These are phyloP conservation scores for Mus caroli DNA, from an alignment of 2,797 vertebrate genomes.

Conservation along the genomic window DNA sequence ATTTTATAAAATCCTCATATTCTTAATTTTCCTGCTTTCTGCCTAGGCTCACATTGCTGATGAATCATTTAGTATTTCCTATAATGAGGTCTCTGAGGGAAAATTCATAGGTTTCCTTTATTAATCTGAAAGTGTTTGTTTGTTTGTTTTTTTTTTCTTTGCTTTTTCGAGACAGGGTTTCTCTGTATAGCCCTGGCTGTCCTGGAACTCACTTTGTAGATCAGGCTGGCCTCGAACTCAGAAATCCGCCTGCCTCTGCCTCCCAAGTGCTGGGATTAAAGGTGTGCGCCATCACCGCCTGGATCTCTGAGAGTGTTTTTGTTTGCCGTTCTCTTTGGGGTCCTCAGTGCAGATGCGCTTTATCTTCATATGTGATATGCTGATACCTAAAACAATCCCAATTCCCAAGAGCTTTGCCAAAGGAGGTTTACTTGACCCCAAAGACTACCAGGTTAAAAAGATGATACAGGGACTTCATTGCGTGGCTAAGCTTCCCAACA, in stretches of 20 bases:
- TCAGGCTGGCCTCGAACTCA: too few relatives aligned
- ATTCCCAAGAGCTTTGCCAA: neutral
- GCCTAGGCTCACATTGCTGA: neutral
- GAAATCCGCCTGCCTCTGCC: too few relatives aligned
- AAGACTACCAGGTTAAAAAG: neutral
- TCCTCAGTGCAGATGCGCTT: constrained; percentile 36
- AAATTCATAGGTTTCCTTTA: constrained; percentile 45
- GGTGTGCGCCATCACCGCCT: too few relatives aligned
- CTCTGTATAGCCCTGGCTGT: too few relatives aligned
- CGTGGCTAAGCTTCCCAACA: neutral
- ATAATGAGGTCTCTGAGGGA: neutral
- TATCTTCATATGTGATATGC: neutral
- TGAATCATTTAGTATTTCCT: constrained; percentile 31
- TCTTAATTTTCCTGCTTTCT: constrained; percentile 26
- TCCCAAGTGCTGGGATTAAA: too few relatives aligned
- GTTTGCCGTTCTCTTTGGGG: neutral
- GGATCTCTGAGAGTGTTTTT: constrained; percentile 8
- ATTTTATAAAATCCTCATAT: constrained; percentile 9
- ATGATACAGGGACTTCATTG: neutral
- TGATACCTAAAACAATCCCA: neutral
- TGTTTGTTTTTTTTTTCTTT: neutral
- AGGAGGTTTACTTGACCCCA: constrained; percentile 23
- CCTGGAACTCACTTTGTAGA: too few relatives aligned
- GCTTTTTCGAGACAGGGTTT: too few relatives aligned
- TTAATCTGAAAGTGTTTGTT: constrained; percentile 52